Evolutionary conservation across 1,140 invertebrate genomes (phyloP), one percentile per base, ranked within the genome.

Genomic region (Agraylea sexmaculata): DNA sequence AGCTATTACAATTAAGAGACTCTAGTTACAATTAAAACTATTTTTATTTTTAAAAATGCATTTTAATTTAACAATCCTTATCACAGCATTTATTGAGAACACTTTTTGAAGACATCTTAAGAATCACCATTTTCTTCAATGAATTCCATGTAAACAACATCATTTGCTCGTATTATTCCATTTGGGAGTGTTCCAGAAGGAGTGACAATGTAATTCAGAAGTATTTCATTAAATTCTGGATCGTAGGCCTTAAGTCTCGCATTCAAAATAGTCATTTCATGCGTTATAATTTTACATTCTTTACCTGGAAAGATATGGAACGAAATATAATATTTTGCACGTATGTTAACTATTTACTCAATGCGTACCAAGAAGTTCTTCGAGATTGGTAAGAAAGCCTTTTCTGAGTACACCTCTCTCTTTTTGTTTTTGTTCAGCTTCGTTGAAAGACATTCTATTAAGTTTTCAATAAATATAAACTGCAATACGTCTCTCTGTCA

Each of bases 171-270:
- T 18, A 50, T 22, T 6, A 50, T 44, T 2, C 42, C 27, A 47
- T 47, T 38, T 10, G 45, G 48, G 5, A 45, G 12, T 23, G 18
- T n/a, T 22, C 17, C 34, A 28, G 23, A 36, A 6, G 48, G 48
- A 2, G 48, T 50, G 28, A 40, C 28, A 23, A 50, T 33, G 16
- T 47, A 30, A 20, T 34, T 29, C 23, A 50, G 30, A 18, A 50
- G 28, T 32, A 50, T 31, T 31, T 50, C 40, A 13, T 42, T 21
- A 28, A 50, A 25, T 4, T 50, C 21, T 4, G 47, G 27, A 41
- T 47, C 45, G 20, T 15, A 39, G 18, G 41, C 48, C 20, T 35
- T 38, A 20, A 50, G 47, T 18, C 28, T 42, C 6, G 45, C 48
- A 19, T 37, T 16, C 3, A 50, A 31, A 6, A 34, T 41, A 27